Evolutionary conservation across 2,113 vertebrate genomes (phyloP).

Genomic region (Morone saxatilis): DNA sequence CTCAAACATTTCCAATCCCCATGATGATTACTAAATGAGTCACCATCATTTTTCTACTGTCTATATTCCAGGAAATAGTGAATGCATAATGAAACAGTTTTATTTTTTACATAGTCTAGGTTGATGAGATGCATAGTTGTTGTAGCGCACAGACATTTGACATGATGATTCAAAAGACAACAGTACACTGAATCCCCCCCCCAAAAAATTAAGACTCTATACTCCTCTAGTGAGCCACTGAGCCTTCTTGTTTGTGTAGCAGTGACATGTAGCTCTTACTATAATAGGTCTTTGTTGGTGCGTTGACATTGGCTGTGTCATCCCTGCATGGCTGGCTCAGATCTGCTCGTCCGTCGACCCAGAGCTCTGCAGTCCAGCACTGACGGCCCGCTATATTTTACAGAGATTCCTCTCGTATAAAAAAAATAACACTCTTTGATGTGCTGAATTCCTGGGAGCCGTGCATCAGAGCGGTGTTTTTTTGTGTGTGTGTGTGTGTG

Average conservation of each 20-base stretch:
- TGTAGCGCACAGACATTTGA: too few species aligned
- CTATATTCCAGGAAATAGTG: too few species aligned
- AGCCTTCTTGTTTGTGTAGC: not conserved
- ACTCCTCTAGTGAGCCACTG: not conserved
- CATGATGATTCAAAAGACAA: not conserved
- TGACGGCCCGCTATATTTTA: slow-evolving; percentile 39
- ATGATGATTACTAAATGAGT: too few species aligned
- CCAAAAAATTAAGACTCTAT: too few species aligned
- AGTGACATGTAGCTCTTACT: not conserved
- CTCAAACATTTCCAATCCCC: not conserved
- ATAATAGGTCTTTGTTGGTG: slow-evolving; percentile 17
- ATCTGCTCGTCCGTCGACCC: slow-evolving; percentile 19
- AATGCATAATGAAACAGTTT: too few species aligned
- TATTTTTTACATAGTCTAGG: too few species aligned
- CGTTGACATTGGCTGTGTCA: slow-evolving; percentile 14
- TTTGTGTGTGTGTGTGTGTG: slow-evolving; percentile 36
- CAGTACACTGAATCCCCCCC: not conserved
- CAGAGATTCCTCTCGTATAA: slow-evolving; percentile 43
- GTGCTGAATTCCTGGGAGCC: slow-evolving; percentile 63
- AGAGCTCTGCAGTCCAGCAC: slow-evolving; percentile 23
- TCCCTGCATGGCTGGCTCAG: slow-evolving; percentile 9
- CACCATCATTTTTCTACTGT: too few species aligned
- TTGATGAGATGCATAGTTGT: too few species aligned
- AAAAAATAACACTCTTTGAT: slow-evolving; percentile 52
- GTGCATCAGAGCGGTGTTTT: slow-evolving; percentile 4